Evolutionary conservation across 2,113 vertebrate genomes (phyloP), one percentile per base, ranked within the genome.

Genomic region (Limanda limanda): DNA sequence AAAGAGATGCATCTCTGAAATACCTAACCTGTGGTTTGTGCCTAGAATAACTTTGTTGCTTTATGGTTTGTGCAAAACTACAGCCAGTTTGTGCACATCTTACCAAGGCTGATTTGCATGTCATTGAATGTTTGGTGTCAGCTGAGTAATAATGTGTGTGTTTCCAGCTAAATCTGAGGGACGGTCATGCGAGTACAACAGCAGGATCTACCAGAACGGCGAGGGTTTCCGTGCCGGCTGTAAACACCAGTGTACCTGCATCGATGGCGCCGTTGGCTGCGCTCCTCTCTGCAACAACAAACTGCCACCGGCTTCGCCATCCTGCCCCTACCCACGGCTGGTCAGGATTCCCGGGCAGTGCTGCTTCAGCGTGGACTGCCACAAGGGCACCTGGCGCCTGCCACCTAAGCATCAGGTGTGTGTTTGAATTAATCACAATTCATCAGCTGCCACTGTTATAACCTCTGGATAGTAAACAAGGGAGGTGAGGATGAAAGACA

Each of bases 191-290:
- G 94, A 95, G 81, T 95, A 94, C 88, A 94, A 79, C 0, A 89
- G 94, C 23, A 88, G 80, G 31, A 94, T 95, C 64, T 94, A 94
- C 84, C 95, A 95, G 85, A 94, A 94, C 0, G 91, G 94, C 0
- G 95, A 95, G 92, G 92, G 81, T 58, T 95, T 95, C 75, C 93
- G 74, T 7, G 92, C 88, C 1, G 92, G 92, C 78, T 95, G 95
- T 24, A 95, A 94, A 76, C 94, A 95, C 76, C 94, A 94, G 86
- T 95, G 95, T 42, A 94, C 91, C 68, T 95, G 95, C 64, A 90
- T 95, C 3, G 95, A 95, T 1, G 94, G 94, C 0, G 92, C 92
- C 0, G 94, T 95, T 3, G 95, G 95, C 67, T 95, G 95, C 20
- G 75, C 86, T 17, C 90, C 93, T 5, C 90, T 95, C 24, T 95